Evolutionary conservation across 2,888 invertebrate genomes (phyloP).

Genomic region (Heliconius charithonia): DNA sequence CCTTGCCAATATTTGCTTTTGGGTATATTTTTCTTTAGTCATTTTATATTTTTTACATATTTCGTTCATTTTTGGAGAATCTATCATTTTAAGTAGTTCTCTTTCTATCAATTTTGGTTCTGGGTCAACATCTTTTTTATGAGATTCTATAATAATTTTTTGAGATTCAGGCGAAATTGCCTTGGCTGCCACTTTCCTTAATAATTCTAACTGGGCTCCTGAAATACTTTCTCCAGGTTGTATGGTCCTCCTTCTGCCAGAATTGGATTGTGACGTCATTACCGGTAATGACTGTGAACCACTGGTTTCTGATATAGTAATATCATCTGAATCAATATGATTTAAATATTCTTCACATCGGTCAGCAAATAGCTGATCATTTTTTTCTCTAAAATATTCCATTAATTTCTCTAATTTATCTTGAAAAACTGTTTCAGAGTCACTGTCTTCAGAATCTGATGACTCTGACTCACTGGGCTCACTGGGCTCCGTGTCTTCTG

Average conservation of each 20-base stretch:
- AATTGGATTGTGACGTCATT: constrained; percentile 79
- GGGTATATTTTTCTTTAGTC: constrained; percentile 78
- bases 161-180: constrained; percentile 81
- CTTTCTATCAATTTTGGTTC: constrained; percentile 83
- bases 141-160: constrained; percentile 82
- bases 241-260: constrained; percentile 82
- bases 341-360: constrained; percentile 85
- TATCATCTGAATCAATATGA: constrained; percentile 79
- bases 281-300: constrained; percentile 77
- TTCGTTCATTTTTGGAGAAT: constrained; percentile 77
- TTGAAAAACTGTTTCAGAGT: constrained; percentile 86
- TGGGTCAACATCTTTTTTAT: constrained; percentile 80
- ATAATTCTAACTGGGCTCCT: constrained; percentile 83
- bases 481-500: constrained; percentile 83
- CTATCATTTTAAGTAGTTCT: constrained; percentile 81
- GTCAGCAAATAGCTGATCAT: constrained; percentile 86
- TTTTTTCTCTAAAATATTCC: constrained; percentile 88
- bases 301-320: constrained; percentile 80
- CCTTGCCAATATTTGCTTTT: constrained; percentile 77
- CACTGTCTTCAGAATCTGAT: constrained; percentile 83
- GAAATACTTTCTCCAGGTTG: constrained; percentile 85
- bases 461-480: constrained; percentile 85
- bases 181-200: constrained; percentile 85
- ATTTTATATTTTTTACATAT: constrained; percentile 82
- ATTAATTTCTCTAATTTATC: constrained; percentile 89